Conservation (phyloP, 2,113 vertebrate genomes). For the Corydoras maculifer region DNA sequence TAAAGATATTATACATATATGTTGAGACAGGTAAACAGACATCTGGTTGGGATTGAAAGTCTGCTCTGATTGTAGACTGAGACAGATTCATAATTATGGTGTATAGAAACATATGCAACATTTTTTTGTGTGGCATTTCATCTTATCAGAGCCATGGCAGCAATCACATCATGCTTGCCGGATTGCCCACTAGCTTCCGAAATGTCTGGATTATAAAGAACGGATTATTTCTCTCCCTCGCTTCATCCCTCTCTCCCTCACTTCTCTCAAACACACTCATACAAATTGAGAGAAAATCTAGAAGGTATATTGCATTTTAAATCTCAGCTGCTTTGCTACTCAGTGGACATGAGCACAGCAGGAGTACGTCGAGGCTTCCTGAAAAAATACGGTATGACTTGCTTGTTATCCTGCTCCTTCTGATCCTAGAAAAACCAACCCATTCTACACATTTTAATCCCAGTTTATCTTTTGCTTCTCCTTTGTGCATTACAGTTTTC, state of each 20-base stretch:
- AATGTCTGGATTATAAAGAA: slow-evolving; percentile 49
- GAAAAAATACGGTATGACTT: slow-evolving; percentile 70
- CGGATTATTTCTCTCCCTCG: slow-evolving; percentile 48
- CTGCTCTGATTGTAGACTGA: neutral
- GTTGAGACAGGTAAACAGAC: slow-evolving; percentile 10
- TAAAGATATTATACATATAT: neutral
- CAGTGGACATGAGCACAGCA: slow-evolving; percentile 57
- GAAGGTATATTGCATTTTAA: slow-evolving; percentile 43
- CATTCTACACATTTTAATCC: neutral
- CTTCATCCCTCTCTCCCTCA: slow-evolving; percentile 4
- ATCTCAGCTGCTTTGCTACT: slow-evolving; percentile 42
- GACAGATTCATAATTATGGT: slow-evolving; percentile 46
- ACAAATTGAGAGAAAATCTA: slow-evolving; percentile 24
- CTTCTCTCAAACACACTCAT: slow-evolving; percentile 28
- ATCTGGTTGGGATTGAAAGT: slow-evolving; percentile 29
- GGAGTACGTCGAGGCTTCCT: slow-evolving; percentile 70
- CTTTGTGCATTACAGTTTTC: too few species aligned
- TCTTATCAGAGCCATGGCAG: slow-evolving; percentile 1
- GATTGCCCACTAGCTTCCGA: slow-evolving; percentile 37
- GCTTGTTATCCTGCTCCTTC: neutral
- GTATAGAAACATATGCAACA: neutral
- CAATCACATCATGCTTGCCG: slow-evolving; percentile 42
- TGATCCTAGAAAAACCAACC: neutral
- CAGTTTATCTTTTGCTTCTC: too few species aligned
- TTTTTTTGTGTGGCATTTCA: neutral